These are phyloP conservation scores for Carposina sasakii DNA, from an alignment of 1,140 invertebrate species.

Conservation along the genomic window DNA sequence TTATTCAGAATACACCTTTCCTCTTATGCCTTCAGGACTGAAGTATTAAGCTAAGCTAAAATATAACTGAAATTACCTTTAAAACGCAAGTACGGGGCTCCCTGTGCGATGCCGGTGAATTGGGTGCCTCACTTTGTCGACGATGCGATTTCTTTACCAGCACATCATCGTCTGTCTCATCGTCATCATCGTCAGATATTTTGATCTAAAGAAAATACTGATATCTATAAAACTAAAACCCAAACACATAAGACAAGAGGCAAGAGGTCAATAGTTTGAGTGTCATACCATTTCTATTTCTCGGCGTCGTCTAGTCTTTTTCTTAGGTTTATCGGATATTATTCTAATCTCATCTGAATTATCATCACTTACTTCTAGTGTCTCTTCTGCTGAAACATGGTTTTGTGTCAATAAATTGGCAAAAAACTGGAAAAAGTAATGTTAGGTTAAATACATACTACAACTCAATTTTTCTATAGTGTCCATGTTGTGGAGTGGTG, in stretches of 20 bases:
- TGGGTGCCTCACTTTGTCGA: conserved; percentile 52
- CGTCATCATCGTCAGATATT: conserved; percentile 62
- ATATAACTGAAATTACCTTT: too few species aligned
- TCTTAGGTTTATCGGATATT: conserved; percentile 57
- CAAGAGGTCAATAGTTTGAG: too few species aligned
- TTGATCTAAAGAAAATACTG: conserved; percentile 48
- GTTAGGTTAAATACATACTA: too few species aligned
- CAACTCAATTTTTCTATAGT: conserved; percentile 59
- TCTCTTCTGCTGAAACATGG: conserved; percentile 50
- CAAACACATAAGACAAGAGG: too few species aligned
- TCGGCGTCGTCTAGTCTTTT: conserved; percentile 51
- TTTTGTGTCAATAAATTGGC: neutral
- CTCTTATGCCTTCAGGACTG: too few species aligned
- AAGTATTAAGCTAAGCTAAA: too few species aligned
- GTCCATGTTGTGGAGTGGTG: conserved; percentile 38
- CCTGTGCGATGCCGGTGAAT: conserved; percentile 61
- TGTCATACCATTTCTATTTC: conserved; percentile 62
- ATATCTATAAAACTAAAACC: too few species aligned
- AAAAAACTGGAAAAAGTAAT: neutral
- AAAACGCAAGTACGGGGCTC: conserved; percentile 66
- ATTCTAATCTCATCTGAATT: conserved; percentile 48
- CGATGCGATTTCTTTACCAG: conserved; percentile 47
- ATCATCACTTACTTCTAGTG: conserved; percentile 59
- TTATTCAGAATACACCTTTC: too few species aligned
- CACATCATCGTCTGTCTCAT: conserved; percentile 62